Base-by-base conservation (phyloP, 2,797 vertebrate species). In the Lateolabrax maculatus region DNA sequence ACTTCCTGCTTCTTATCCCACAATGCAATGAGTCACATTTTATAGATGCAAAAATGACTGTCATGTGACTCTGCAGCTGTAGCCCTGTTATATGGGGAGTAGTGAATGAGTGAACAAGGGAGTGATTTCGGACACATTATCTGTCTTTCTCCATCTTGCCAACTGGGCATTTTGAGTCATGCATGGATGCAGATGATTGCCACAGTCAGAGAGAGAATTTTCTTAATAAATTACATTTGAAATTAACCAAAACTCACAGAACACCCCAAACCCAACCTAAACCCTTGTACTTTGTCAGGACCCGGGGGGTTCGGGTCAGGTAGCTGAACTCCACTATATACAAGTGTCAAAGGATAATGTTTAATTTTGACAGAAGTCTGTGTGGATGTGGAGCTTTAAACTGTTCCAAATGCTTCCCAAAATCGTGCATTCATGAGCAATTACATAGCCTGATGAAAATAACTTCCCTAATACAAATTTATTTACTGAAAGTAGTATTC, bases 351-450 rank as follows among this genome's bases (percentile, higher is more conserved):
- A 25, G 18, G 43, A 62, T 51, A 21, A 37, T 43, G 25, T 25
- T 34, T 36, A 2, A 43, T 36, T 66, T 36, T 25, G 29, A 57
- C 34, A 62, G 9, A 29, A 16, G 21, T 41, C 51, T 46, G 39
- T 60, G 61, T 31, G 25, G 29, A 73, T 21, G 37, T 0, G 18
- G 13, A 56, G 48, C 41, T 56, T 60, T 9, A 66, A 41, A 60
- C 41, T 10, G 5, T 41, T 66, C 43, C 12, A 51, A 62, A 58
- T 0, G 2, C 13, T 55, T 58, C 58, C 29, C 37, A 36, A n/a
- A 66, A 34, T 25, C 29, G 16, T 71, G 46, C 60, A 62, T 68
- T 77, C n/a, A 67, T 25, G 43, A 55, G 34, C 31, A 66, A 51
- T 62, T 61, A 72, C 43, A 57, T 3, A 51, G 21, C n/a, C 27